Conservation (phyloP, 2,797 vertebrate genomes). For the Muscicapa striata region DNA sequence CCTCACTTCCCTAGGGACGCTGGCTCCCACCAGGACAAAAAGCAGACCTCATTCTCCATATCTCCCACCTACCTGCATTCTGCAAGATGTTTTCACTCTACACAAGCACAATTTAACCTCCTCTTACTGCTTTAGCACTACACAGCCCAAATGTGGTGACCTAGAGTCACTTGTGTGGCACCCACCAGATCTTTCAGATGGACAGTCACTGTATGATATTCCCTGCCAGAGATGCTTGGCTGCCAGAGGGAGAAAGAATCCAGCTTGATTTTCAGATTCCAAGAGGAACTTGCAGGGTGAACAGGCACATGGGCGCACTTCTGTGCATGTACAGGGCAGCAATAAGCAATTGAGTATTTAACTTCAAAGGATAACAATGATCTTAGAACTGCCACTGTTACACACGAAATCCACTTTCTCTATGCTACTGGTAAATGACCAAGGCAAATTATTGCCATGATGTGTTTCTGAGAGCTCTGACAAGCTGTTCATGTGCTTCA, state of each 20-base stretch:
- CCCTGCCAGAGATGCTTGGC: neutral
- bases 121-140: neutral
- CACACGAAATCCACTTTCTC: neutral
- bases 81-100: neutral
- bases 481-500: neutral
- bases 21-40: neutral
- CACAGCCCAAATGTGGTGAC: neutral
- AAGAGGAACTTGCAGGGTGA: neutral
- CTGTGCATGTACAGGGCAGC: too few relatives aligned
- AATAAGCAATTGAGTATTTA: neutral
- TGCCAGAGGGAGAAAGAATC: neutral
- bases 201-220: fast-evolving
- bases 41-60: fast-evolving
- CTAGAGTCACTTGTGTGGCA: neutral
- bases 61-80: neutral
- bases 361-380: neutral
- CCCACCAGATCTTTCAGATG: neutral
- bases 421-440: neutral
- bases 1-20: neutral
- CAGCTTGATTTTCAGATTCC: neutral
- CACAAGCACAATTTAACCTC: neutral
- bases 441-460: neutral
- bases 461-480: neutral
- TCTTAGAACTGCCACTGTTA: neutral
- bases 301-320: fast-evolving